Evolutionary conservation across 2,113 vertebrate species (phyloP), one percentile per base, ranked within the genome.

Genomic region (Lophura nycthemera): DNA sequence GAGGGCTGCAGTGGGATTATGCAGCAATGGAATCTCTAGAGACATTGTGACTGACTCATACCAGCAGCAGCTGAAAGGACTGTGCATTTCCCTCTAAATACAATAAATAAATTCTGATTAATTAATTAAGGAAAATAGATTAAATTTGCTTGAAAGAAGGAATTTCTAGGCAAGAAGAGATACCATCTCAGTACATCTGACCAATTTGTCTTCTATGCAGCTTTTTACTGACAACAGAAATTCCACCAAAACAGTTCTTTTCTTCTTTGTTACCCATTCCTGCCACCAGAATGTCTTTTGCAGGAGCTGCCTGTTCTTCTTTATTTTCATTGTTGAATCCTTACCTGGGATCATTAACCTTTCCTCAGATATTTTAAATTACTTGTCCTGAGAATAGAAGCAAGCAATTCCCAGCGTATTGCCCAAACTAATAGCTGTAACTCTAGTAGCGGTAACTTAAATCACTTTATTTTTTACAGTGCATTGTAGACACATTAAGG

Each of bases 1-100:
- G n/a, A 77, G 73, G 38, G n/a, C 91, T 93, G 92, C 94, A 92
- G 78, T 43, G 82, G 82, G 82, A 89, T 92, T 94, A 95, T 73
- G 78, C 6, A 0, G 71, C 91, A 92, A 64, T 82, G 40, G 60
- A 88, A 48, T 80, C 84, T 94, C 86, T 73, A 60, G 92, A 91
- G 89, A 64, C 42, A 24, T 27, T 45, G 38, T 77, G 74, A 87
- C 72, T 92, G 87, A 96, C 64, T 95, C 77, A 89, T 30, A 74
- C 8, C 34, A 85, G 25, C 69, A 89, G 42, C 4, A 3, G n/a
- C 56, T 91, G 56, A 92, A 60, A 6, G 83, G 27, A 40, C 13
- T 64, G n/a, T 17, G 13, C 65, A 82, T 86, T 91, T 91, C 45
- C 34, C 9, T 81, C 65, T 60, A 77, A 89, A 86, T 5, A 63